Conservation (phyloP, 2,113 vertebrate genomes). For the Cisticola juncidis region DNA sequence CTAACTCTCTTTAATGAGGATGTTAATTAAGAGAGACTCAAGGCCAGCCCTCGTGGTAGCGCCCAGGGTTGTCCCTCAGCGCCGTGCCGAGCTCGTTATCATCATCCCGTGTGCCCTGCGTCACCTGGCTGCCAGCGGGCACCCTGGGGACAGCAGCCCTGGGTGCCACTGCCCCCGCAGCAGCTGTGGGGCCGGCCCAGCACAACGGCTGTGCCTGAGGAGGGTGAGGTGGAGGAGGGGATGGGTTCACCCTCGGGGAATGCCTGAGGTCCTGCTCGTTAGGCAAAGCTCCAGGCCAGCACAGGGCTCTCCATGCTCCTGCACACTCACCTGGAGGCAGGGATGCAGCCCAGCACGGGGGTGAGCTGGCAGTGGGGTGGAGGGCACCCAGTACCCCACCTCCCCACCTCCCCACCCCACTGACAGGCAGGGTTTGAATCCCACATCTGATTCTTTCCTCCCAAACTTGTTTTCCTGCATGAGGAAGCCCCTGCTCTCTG, state of each 20-base stretch:
- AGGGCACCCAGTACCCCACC: background rate
- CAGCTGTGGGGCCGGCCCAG: background rate
- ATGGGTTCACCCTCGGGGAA: background rate
- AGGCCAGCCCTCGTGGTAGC: background rate
- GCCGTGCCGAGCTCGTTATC: background rate
- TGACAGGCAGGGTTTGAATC: background rate
- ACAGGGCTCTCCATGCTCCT: background rate
- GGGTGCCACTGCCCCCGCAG: background rate
- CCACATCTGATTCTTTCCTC: background rate
- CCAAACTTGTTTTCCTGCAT: background rate
- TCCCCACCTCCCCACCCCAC: background rate
- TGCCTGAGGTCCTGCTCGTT: background rate
- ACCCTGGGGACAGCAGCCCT: background rate
- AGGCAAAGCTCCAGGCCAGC: background rate
- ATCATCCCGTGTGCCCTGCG: background rate
- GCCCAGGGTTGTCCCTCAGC: background rate
- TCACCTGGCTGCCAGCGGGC: background rate
- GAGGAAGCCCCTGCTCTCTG: background rate
- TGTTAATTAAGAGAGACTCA: conserved; percentile 18
- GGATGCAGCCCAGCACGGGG: background rate
- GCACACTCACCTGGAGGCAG: background rate
- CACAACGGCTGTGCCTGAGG: background rate
- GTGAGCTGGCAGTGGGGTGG: background rate
- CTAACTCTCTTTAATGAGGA: conserved; percentile 23
- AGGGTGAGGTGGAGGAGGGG: background rate